These are phyloP conservation scores for Leucophenga maculata DNA, from an alignment of 2,888 invertebrate species.

Conservation along the genomic window DNA sequence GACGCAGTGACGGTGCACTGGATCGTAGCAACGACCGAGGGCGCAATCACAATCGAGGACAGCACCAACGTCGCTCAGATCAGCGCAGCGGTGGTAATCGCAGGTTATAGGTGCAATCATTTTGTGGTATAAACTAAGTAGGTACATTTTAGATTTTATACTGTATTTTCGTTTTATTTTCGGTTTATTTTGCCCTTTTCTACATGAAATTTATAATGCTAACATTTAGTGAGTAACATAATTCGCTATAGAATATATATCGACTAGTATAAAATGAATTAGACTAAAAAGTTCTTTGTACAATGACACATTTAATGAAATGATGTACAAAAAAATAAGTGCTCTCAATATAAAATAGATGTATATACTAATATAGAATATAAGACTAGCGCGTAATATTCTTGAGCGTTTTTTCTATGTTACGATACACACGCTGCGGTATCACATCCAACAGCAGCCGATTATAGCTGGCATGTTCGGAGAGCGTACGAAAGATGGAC, in stretches of 20 bases:
- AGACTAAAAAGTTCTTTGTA: neutral
- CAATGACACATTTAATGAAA: neutral
- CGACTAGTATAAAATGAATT: too few relatives aligned
- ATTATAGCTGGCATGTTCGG: conserved; percentile 83
- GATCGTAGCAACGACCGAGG: conserved; percentile 42
- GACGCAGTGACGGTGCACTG: conserved; percentile 54
- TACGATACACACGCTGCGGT: conserved; percentile 83
- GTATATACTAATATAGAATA: neutral
- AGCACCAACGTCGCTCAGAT: conserved; percentile 55
- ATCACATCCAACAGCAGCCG: conserved; percentile 85
- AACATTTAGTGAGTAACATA: neutral
- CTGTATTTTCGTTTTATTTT: neutral
- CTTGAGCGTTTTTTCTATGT: conserved; percentile 85
- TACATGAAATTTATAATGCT: neutral
- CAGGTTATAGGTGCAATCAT: conserved; percentile 29
- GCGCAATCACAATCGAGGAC: conserved; percentile 27
- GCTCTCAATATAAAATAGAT: conserved; percentile 4
- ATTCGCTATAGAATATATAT: neutral
- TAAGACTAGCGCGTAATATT: conserved; percentile 57
- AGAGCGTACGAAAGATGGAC: conserved; percentile 81
- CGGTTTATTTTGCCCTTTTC: neutral
- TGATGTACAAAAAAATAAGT: conserved; percentile 4
- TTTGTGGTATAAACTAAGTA: neutral
- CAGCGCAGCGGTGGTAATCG: conserved; percentile 52
- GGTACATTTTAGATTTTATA: neutral